A percentile compares a stretch with the other conserved stretches of the same genome.
Evolutionary conservation across 2,113 vertebrate genomes (phyloP).

Genomic region (Paradoxurus hermaphroditus): DNA sequence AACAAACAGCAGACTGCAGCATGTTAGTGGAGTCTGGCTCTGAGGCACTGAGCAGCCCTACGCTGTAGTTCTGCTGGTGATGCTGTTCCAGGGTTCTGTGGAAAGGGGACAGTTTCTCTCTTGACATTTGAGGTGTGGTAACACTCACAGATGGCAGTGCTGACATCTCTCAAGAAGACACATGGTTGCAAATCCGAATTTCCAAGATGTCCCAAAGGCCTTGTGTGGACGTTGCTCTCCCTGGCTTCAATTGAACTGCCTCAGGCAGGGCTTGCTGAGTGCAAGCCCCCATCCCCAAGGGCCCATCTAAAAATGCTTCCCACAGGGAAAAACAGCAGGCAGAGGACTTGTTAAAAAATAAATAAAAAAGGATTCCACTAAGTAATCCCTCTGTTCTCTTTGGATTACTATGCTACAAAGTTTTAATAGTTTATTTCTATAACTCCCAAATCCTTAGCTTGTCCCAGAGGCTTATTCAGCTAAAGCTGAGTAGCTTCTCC

Average conservation of each 20-base stretch:
- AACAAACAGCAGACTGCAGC: too few species aligned
- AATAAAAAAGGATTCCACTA: neutral
- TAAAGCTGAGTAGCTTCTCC: neutral
- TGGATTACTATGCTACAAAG: neutral
- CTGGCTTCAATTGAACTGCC: neutral
- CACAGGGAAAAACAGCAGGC: neutral
- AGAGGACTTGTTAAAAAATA: neutral
- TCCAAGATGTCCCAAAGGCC: neutral
- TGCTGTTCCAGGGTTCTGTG: neutral
- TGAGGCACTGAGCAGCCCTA: rapidly evolving
- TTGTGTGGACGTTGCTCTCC: rapidly evolving
- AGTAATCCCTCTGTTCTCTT: neutral
- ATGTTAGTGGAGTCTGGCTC: rapidly evolving
- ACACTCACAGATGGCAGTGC: neutral
- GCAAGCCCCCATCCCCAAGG: rapidly evolving
- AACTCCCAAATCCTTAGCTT: neutral
- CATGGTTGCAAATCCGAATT: neutral
- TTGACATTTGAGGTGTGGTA: neutral
- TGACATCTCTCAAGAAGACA: neutral
- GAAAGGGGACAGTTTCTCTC: neutral
- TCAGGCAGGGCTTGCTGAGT: neutral
- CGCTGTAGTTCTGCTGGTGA: rapidly evolving
- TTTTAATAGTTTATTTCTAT: neutral
- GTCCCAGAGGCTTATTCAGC: neutral
- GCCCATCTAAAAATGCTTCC: neutral